Evolutionary conservation across 2,888 invertebrate genomes (phyloP), one percentile per base, ranked within the genome.

Genomic region (Limnephilus marmoratus): DNA sequence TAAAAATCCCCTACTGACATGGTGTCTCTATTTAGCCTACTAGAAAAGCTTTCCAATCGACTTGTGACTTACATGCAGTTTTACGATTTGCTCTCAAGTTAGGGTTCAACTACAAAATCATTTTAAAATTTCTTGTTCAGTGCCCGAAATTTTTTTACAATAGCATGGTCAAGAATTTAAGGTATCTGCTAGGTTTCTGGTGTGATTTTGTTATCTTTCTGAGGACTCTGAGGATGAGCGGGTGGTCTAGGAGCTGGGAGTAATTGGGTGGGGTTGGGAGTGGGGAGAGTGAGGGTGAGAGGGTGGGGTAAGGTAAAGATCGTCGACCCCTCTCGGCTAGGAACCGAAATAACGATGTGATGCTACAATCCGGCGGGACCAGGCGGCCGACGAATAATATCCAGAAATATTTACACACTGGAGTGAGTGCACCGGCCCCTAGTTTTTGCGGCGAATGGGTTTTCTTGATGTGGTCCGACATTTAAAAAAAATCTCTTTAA

Each of bases 311-410:
- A 87, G 83, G 83, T 45, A 29, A 80, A 82, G 93, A 90, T 87
- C 93, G 92, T 89, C 92, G 92, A 93, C 93, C 93, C 53, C 53
- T 81, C 82, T 82, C 91, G 87, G 68, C 90, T 91, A 45, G 80
- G 89, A 92, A 93, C 93, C 89, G 88, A 93, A 93, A 93, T 93
- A 93, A 93, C 93, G 92, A 93, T 88, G 91, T 80, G 92, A 89
- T 89, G 91, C 93, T 41, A 91, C 93, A 93, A 91, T 92, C 83
- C 92, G 88, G 85, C 92, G 49, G 85, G 88, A 81, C 91, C 89
- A 90, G 90, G 83, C 90, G 68, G 85, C 91, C 49, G 93, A 90
- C 91, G 91, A 90, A 93, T 91, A 91, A 90, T 91, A 87, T 91
- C 93, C 93, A 91, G 90, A 93, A 93, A 93, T 93, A 93, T 93